phyloP scores from a whole-genome alignment of 2,113 vertebrate species.

The Grus americana region DNA sequence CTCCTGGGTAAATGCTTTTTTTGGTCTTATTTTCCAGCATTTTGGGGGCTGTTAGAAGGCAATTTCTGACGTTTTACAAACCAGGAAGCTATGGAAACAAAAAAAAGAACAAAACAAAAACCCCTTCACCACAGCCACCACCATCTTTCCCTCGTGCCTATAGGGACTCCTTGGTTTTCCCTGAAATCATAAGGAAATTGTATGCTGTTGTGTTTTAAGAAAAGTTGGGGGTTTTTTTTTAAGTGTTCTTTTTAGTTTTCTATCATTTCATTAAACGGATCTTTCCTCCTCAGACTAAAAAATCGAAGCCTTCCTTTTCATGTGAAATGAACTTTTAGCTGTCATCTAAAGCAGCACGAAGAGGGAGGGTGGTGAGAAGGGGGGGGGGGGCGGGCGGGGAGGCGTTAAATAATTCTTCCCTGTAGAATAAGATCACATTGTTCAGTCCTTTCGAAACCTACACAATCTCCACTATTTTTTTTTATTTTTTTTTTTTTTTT shows the following conservation, averaged over 20 bases:
- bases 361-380: no score
- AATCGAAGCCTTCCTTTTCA: background rate
- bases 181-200: background rate
- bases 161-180: background rate
- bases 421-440: background rate
- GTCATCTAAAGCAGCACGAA: background rate
- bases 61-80: background rate
- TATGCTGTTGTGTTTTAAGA: background rate
- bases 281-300: background rate
- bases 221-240: background rate
- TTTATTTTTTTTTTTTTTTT: no score
- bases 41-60: background rate
- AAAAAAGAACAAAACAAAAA: background rate
- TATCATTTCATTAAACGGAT: background rate
- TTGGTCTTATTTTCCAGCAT: background rate
- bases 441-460: background rate
- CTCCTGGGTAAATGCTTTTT: background rate
- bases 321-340: background rate
- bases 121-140: background rate
- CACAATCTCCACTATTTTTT: no score
- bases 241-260: background rate
- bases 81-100: background rate
- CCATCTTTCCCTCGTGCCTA: background rate
- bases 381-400: rapidly evolving
- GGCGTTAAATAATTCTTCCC: background rate